A percentile compares a stretch with the other conserved stretches of the same genome.
phyloP scores from a whole-genome alignment of 2,888 invertebrate genomes.

The Drosophila lutescens region DNA sequence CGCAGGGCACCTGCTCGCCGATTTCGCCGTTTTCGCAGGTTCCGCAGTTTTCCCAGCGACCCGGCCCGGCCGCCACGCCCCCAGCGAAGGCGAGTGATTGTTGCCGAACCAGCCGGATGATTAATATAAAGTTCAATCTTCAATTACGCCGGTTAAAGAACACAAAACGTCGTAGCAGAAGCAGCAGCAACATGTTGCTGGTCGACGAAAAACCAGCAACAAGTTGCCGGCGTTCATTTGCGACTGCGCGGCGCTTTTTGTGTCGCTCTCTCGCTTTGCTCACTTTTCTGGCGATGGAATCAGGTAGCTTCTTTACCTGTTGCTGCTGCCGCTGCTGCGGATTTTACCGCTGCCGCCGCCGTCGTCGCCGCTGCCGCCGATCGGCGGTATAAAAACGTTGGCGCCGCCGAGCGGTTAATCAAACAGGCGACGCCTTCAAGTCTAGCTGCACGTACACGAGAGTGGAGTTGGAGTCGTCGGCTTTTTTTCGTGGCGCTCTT shows the following conservation, averaged over 20 bases:
- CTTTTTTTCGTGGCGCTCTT: constrained; percentile 58
- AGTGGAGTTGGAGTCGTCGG: constrained; percentile 83
- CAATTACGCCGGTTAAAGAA: constrained; percentile 47
- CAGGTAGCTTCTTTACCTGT: constrained; percentile 53
- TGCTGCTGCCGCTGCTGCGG: constrained; percentile 10
- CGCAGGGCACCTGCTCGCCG: constrained; percentile 58
- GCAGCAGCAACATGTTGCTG: constrained; percentile 41
- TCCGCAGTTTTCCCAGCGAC: constrained; percentile 39
- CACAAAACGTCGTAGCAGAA: constrained; percentile 18
- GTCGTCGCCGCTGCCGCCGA: constrained; percentile 9
- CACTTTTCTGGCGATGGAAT: constrained; percentile 23
- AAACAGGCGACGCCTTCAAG: constrained; percentile 85
- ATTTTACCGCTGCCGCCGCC: constrained; percentile 16
- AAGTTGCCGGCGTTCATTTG: constrained; percentile 17
- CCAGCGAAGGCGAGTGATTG: constrained; percentile 62
- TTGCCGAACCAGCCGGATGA: constrained; percentile 69
- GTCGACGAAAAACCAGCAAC: constrained; percentile 5
- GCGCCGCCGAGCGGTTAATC: constrained; percentile 80
- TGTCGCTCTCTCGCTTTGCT: constrained; percentile 27
- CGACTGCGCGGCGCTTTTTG: constrained; percentile 28
- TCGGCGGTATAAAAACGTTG: constrained; percentile 82
- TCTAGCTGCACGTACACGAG: constrained; percentile 83
- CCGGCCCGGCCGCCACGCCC: constrained; percentile 61
- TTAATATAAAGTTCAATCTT: constrained; percentile 74
- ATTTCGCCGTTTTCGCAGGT: constrained; percentile 1